Evolutionary conservation across 2,888 invertebrate species (phyloP).

Genomic region (Omphaloscelis lunosa): DNA sequence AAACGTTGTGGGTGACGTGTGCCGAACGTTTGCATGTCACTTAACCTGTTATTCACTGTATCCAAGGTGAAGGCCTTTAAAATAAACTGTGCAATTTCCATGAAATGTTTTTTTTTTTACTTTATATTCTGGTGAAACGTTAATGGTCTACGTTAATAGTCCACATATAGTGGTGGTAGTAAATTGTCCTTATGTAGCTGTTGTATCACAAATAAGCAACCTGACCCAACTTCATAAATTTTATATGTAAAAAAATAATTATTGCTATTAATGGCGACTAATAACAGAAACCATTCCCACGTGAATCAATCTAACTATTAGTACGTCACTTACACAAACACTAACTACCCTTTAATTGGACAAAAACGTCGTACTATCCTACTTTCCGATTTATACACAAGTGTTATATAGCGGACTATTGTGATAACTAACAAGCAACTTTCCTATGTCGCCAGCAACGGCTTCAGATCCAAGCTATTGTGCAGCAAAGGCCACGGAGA

Average conservation of each 20-base stretch:
- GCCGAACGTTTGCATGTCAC: conserved; percentile 51
- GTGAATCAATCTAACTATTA: conserved; percentile 1
- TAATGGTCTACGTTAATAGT: conserved; percentile 21
- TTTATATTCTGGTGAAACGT: conserved; percentile 33
- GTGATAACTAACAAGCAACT: conserved; percentile 71
- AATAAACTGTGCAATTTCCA: conserved; percentile 50
- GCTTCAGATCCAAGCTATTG: conserved; percentile 79
- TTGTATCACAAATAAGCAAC: not conserved
- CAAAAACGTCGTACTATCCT: conserved; percentile 20
- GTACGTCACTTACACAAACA: not conserved
- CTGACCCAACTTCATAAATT: not conserved
- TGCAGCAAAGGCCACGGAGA: conserved; percentile 83
- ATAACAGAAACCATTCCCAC: conserved; percentile 2
- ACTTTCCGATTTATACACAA: conserved; percentile 30
- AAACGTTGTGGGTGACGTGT: conserved; percentile 19
- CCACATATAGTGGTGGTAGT: not conserved
- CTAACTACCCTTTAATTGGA: conserved; percentile 36
- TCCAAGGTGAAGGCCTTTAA: conserved; percentile 57
- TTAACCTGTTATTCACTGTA: conserved; percentile 36
- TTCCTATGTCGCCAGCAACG: conserved; percentile 70
- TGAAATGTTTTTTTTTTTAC: conserved; percentile 34
- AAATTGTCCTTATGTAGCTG: not conserved
- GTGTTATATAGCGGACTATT: conserved; percentile 55
- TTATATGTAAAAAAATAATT: not conserved
- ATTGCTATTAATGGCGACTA: not conserved